Conservation (phyloP, 2,797 vertebrate species). For the Mormyrops attenuatus region DNA sequence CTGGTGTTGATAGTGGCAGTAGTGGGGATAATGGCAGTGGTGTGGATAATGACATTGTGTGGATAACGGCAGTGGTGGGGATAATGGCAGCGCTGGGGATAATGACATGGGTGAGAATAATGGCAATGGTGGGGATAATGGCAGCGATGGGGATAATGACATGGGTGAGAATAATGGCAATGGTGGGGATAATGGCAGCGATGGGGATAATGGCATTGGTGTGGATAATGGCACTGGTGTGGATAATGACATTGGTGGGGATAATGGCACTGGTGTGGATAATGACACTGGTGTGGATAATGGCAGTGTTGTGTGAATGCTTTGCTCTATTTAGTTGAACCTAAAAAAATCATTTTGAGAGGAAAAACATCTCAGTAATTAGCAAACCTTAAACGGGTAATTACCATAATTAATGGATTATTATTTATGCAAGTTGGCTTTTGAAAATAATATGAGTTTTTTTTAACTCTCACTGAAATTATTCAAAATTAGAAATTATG, state of each 20-base stretch:
- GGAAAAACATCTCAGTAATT: background rate
- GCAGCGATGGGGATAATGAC: background rate
- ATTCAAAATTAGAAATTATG: background rate
- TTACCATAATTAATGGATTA: background rate
- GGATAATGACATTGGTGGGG: background rate
- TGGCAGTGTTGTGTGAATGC: background rate
- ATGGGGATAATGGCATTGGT: background rate
- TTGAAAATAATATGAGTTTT: background rate
- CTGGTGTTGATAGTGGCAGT: background rate
- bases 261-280: background rate
- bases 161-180: background rate
- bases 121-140: background rate
- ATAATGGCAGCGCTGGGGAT: background rate
- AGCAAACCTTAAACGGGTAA: background rate
- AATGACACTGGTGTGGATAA: background rate
- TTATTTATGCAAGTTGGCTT: background rate
- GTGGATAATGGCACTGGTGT: background rate
- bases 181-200: background rate
- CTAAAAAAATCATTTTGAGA: background rate
- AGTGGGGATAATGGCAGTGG: background rate
- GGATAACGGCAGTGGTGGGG: background rate
- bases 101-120: background rate
- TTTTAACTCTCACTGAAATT: background rate
- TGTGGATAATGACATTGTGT: background rate
- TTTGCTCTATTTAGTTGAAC: background rate